These are phyloP conservation scores for Psilopogon haemacephalus DNA, from an alignment of 2,113 vertebrate species.

Conservation along the genomic window DNA sequence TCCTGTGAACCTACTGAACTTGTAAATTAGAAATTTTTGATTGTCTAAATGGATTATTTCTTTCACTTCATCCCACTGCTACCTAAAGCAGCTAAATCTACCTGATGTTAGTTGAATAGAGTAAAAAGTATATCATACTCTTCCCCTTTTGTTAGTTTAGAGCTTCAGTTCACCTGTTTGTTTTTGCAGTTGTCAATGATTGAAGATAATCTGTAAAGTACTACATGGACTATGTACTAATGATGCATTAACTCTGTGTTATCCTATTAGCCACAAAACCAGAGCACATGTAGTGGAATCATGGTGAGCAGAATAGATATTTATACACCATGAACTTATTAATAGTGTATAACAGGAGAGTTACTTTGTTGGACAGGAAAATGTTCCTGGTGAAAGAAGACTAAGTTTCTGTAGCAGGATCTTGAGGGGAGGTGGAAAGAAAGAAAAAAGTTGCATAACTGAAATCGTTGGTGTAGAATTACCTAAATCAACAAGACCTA, in stretches of 20 bases:
- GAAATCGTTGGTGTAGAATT: too few species aligned
- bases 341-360: background rate
- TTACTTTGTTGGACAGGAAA: too few species aligned
- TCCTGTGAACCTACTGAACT: rapidly evolving
- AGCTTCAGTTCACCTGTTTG: background rate
- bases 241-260: background rate
- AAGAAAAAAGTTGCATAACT: too few species aligned
- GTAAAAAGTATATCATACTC: background rate
- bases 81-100: background rate
- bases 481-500: too few species aligned
- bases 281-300: background rate
- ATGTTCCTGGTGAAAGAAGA: too few species aligned
- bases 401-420: too few species aligned
- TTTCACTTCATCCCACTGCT: background rate
- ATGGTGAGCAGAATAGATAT: background rate
- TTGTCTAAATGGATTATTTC: background rate
- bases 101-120: background rate
- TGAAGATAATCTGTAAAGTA: background rate
- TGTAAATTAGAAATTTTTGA: background rate
- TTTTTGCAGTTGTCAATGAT: background rate
- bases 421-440: too few species aligned
- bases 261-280: background rate
- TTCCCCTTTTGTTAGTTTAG: background rate
- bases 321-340: background rate
- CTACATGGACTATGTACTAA: background rate